Conservation (phyloP, 2,888 invertebrate species). For the Dascillus cervinus region DNA sequence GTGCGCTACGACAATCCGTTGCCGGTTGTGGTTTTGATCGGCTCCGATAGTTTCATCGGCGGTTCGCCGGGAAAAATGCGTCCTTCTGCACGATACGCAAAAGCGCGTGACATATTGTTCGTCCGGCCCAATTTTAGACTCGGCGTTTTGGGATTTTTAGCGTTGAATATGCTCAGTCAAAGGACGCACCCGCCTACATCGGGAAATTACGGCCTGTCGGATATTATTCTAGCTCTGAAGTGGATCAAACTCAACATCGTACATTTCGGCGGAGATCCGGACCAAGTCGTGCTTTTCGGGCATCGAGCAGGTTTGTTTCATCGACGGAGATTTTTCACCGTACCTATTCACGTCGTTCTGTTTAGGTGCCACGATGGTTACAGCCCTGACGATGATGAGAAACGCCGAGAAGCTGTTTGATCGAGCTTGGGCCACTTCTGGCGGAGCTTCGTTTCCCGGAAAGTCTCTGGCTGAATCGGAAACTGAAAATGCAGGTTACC, state of each 20-base stretch:
- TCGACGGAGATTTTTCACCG: no score
- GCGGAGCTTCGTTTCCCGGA: constrained; percentile 66
- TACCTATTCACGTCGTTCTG: no score
- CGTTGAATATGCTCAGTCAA: constrained; percentile 61
- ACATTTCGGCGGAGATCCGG: constrained; percentile 75
- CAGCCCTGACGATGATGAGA: constrained; percentile 57
- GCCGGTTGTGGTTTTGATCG: constrained; percentile 76
- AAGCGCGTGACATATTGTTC: constrained; percentile 72
- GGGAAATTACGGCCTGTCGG: constrained; percentile 81
- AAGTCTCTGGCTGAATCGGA: constrained; percentile 54
- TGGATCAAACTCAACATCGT: constrained; percentile 79
- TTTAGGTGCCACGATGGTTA: constrained; percentile 68
- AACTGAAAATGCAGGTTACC: constrained; percentile 52
- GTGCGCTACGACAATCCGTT: constrained; percentile 70
- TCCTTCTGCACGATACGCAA: constrained; percentile 70
- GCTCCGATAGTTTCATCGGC: constrained; percentile 70
- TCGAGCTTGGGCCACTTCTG: constrained; percentile 72
- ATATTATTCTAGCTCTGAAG: constrained; percentile 64
- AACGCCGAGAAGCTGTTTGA: constrained; percentile 61
- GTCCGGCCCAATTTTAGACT: constrained; percentile 78
- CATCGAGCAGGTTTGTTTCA: constrained; percentile 74
- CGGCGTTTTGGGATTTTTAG: constrained; percentile 62
- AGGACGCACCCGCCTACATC: constrained; percentile 66
- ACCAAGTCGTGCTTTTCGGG: constrained; percentile 72
- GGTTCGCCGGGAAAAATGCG: constrained; percentile 64